These are phyloP conservation scores for Bathynomus jamesi DNA, from an alignment of 1,140 invertebrate genomes.

Conservation along the genomic window DNA sequence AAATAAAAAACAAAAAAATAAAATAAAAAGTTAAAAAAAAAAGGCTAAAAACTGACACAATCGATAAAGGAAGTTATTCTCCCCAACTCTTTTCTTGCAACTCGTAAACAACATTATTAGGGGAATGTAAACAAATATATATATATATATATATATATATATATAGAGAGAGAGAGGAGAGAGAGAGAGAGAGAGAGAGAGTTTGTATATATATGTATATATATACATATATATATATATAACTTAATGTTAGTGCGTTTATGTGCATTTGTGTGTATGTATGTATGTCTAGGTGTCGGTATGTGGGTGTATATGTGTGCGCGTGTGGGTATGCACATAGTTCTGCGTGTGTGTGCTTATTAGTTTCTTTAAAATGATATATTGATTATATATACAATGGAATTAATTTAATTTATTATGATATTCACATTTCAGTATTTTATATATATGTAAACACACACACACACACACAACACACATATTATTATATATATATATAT, in stretches of 20 bases:
- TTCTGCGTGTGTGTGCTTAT: neutral
- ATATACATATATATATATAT: neutral
- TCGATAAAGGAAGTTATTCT: neutral
- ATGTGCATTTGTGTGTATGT: neutral
- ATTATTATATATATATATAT: too few relatives aligned
- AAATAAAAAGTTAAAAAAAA: neutral
- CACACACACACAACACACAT: neutral
- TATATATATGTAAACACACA: neutral
- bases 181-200: neutral
- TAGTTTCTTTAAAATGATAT: neutral
- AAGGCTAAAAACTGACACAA: neutral
- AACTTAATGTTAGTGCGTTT: neutral
- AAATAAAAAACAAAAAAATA: neutral
- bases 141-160: neutral
- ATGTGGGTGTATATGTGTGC: neutral
- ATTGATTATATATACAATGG: neutral
- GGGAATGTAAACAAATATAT: neutral
- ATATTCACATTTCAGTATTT: neutral
- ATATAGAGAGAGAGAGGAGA: neutral
- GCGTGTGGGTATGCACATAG: neutral
- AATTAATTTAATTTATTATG: neutral
- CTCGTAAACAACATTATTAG: neutral
- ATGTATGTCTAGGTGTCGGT: neutral
- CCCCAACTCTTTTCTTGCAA: neutral
- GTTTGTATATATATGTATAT: neutral